Conservation (phyloP, 2,888 invertebrate species). For the Thera britannica region DNA sequence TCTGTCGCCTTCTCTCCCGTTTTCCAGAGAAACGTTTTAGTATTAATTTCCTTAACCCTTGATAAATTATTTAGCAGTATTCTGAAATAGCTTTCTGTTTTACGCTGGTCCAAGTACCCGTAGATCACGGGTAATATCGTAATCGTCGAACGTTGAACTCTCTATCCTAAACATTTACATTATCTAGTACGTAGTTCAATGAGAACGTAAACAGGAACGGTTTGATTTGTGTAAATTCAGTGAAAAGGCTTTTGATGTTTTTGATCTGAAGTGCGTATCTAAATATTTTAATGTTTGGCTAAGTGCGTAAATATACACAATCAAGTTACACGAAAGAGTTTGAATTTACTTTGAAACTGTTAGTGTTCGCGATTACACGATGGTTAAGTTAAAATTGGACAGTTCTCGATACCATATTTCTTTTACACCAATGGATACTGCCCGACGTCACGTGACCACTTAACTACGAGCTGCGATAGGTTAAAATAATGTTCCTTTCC, state of each 20-base stretch:
- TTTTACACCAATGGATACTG: no score
- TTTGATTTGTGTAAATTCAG: constrained; percentile 15
- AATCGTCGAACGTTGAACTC: constrained; percentile 32
- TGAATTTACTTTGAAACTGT: neutral
- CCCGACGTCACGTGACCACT: no score
- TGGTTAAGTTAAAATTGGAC: neutral
- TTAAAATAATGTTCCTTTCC: no score
- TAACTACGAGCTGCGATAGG: no score
- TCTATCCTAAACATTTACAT: constrained; percentile 36
- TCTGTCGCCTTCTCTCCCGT: constrained; percentile 23
- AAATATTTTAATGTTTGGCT: constrained; percentile 3
- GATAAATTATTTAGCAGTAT: constrained; percentile 61
- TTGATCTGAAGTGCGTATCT: constrained; percentile 5
- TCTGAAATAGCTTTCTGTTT: constrained; percentile 52
- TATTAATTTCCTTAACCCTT: constrained; percentile 61
- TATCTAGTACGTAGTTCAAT: constrained; percentile 13
- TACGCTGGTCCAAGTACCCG: neutral
- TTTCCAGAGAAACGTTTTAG: constrained; percentile 49
- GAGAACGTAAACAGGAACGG: constrained; percentile 18
- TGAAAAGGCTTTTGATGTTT: constrained; percentile 31
- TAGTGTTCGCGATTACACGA: no score
- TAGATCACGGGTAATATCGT: neutral
- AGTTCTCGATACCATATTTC: no score
- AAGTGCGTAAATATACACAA: neutral
- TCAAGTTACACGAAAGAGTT: neutral